These are phyloP conservation scores for Petromus typicus DNA, from an alignment of 2,113 vertebrate genomes.

Conservation along the genomic window DNA sequence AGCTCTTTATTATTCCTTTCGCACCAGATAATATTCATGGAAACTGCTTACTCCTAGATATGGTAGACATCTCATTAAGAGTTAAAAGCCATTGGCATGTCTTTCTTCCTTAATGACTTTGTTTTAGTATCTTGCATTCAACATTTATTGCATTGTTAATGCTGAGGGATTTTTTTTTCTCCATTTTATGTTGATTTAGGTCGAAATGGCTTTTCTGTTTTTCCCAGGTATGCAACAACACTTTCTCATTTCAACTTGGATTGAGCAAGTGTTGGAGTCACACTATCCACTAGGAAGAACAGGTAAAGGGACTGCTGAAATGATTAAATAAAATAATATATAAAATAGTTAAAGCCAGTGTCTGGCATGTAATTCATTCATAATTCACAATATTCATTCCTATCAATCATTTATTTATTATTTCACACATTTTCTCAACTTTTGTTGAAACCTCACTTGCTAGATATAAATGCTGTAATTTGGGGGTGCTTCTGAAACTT, in stretches of 20 bases:
- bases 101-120: conserved; percentile 69
- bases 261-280: neutral
- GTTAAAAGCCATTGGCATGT: conserved; percentile 64
- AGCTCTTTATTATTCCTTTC: conserved; percentile 83
- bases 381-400: conserved; percentile 3
- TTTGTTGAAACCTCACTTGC: conserved; percentile 4
- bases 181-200: conserved; percentile 38
- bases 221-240: neutral
- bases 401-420: conserved; percentile 39
- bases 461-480: neutral
- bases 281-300: neutral
- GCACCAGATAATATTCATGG: conserved; percentile 79
- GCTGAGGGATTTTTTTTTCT: conserved; percentile 63
- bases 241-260: conserved; percentile 27
- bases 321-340: conserved; percentile 2
- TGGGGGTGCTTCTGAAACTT: neutral
- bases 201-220: neutral
- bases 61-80: conserved; percentile 77
- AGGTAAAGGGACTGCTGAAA: conserved; percentile 3
- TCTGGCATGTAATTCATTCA: conserved; percentile 12
- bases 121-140: conserved; percentile 75
- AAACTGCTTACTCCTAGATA: conserved; percentile 80
- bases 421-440: conserved; percentile 43
- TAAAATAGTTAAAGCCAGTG: neutral
- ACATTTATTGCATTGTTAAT: conserved; percentile 71